A percentile compares a stretch with the other conserved stretches of the same genome.
Conservation (phyloP, 2,113 vertebrate species). For the Ariopsis seemanni region DNA sequence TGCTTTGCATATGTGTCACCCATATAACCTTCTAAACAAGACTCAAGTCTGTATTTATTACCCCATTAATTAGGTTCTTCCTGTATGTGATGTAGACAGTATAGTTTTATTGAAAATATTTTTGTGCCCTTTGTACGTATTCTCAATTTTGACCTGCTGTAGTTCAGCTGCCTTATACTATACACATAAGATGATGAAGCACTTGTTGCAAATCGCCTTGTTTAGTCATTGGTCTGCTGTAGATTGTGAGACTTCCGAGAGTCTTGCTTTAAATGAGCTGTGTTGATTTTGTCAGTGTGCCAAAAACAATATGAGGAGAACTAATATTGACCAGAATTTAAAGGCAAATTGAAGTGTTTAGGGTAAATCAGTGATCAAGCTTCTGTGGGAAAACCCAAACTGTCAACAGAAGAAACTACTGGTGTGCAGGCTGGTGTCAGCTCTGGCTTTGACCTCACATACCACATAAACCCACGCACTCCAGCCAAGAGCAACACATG, state of each 20-base stretch:
- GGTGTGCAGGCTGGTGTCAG: slow-evolving; percentile 62
- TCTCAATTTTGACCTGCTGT: background rate
- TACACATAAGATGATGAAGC: background rate
- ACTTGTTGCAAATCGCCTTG: background rate
- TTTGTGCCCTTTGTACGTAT: background rate
- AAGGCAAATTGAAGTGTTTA: slow-evolving; percentile 28
- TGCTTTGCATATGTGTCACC: background rate
- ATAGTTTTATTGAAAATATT: background rate
- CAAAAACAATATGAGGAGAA: slow-evolving; percentile 52
- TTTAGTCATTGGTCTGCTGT: slow-evolving; percentile 26
- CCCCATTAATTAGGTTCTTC: background rate
- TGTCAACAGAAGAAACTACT: slow-evolving; percentile 66
- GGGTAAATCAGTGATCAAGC: slow-evolving; percentile 48
- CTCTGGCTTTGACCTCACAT: slow-evolving; percentile 63
- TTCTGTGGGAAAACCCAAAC: slow-evolving; percentile 74
- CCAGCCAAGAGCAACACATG: slow-evolving; percentile 32
- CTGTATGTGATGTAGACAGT: background rate
- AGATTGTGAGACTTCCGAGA: slow-evolving; percentile 50
- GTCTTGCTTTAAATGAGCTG: slow-evolving; percentile 45
- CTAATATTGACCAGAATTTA: slow-evolving; percentile 45
- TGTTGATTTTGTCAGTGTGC: slow-evolving; percentile 63
- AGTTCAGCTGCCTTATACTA: background rate
- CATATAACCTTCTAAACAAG: background rate
- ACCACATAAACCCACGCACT: slow-evolving; percentile 55
- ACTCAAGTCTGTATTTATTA: background rate